phyloP scores from a whole-genome alignment of 92 coral and sea anemone genomes.

The Porites evermanni region DNA sequence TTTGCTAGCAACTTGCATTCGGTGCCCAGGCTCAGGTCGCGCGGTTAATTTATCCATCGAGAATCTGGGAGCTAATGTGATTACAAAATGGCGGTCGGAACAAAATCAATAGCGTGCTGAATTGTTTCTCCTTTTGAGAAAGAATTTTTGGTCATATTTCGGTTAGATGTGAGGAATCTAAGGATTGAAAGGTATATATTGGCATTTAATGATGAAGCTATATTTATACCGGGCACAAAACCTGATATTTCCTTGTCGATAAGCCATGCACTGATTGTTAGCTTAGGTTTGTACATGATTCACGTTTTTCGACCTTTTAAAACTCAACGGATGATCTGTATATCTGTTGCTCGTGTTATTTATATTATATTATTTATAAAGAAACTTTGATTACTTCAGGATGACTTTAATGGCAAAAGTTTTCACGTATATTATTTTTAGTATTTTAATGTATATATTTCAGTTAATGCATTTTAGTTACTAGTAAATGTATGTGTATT shows the following conservation, averaged over 20 bases:
- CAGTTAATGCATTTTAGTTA: too few relatives aligned
- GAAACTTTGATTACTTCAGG: too few relatives aligned
- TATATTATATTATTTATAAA: too few relatives aligned
- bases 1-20: too few relatives aligned
- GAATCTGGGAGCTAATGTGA: not conserved
- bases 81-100: slow-evolving; percentile 24
- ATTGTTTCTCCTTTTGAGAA: slow-evolving; percentile 1
- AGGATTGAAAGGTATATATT: slow-evolving; percentile 4
- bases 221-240: not conserved
- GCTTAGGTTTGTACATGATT: too few relatives aligned
- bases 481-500: too few relatives aligned
- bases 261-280: not conserved
- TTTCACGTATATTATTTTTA: too few relatives aligned
- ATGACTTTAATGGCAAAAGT: too few relatives aligned
- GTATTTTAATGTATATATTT: too few relatives aligned
- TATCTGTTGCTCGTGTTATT: too few relatives aligned
- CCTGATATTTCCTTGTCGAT: not conserved
- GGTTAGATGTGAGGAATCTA: not conserved
- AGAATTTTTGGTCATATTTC: not conserved
- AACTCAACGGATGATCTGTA: too few relatives aligned
- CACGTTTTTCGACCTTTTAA: too few relatives aligned
- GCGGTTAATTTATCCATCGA: not conserved
- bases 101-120: slow-evolving; percentile 6
- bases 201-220: not conserved
- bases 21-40: not conserved